Base-by-base conservation (phyloP, 2,113 vertebrate species). In the Tenrec ecaudatus region DNA sequence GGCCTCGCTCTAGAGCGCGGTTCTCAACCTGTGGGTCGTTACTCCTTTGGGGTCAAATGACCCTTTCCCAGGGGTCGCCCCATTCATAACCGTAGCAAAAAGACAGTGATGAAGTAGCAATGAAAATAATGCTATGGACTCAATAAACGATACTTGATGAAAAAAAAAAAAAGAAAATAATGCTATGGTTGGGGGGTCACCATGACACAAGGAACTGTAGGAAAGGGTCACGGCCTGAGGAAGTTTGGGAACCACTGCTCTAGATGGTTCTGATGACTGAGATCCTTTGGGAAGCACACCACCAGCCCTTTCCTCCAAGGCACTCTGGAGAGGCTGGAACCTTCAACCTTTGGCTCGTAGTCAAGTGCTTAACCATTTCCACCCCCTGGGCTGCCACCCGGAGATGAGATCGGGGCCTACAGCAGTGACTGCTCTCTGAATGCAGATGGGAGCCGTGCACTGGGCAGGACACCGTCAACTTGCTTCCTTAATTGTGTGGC, bases 341-440 rank as follows among this genome's bases (percentile, higher is more conserved):
- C 69, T 71, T 71, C 69, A 71, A 71, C 69, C 31, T 33, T 71
- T 71, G 60, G 60, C 60, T 22, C 60, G 2, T 12, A 22, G 60
- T 62, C 60, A 71, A 71, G 6, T 4, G 69, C 69, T 7, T 33
- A 71, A n/a, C 69, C 17, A 19, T 71, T 16, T 19, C 5, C n/a
- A 71, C 69, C 8, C 17, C 31, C 69, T 7, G n/a, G 69, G 69
- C n/a, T 17, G n/a, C n/a, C 69, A 4, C 29, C 31, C 33, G 31
- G 47, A 14, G 31, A 16, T 33, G 29, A 69, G 68, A n/a, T 69
- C 16, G 80, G 3, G 29, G 23, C 29, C 27, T 36, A 36, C 19
- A 84, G 31, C 29, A 22, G 19, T 29, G n/a, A 0, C 6, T 58
- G 33, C 84, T 90, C 92, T 82, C 66, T 94, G 53, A 95, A 87